These are phyloP conservation scores for Sarcophaga variegata DNA, from an alignment of 2,888 invertebrate genomes.

Conservation along the genomic window DNA sequence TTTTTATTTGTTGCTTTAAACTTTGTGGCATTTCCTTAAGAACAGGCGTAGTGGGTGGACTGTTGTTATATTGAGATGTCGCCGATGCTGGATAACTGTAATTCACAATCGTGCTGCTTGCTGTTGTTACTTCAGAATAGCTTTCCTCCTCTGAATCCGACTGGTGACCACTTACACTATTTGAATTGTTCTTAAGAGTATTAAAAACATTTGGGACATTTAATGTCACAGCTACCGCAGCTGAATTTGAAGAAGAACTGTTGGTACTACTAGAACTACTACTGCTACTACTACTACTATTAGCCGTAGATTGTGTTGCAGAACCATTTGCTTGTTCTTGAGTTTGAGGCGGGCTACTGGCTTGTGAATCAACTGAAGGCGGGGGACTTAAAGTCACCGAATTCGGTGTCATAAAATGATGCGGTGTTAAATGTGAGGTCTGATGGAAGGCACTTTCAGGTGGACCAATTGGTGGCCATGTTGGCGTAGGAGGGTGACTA, in stretches of 20 bases:
- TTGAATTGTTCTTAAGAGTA: constrained; percentile 76
- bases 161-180: constrained; percentile 88
- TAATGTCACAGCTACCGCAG: constrained; percentile 70
- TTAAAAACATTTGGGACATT: constrained; percentile 55
- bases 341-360: constrained; percentile 91
- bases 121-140: constrained; percentile 75
- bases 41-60: constrained; percentile 85
- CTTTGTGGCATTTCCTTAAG: constrained; percentile 83
- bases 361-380: constrained; percentile 93
- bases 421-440: constrained; percentile 83
- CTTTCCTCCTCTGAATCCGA: constrained; percentile 92
- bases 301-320: constrained; percentile 41
- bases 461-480: constrained; percentile 84
- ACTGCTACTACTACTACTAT: constrained; percentile 73
- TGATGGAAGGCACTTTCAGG: constrained; percentile 83
- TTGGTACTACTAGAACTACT: constrained; percentile 72
- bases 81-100: constrained; percentile 76
- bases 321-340: constrained; percentile 81
- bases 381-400: constrained; percentile 95
- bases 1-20: constrained; percentile 81
- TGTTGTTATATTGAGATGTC: constrained; percentile 80
- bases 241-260: constrained; percentile 54
- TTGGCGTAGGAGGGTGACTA: constrained; percentile 91
- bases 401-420: constrained; percentile 88
- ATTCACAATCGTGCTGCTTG: constrained; percentile 62